Evolutionary conservation across 2,797 vertebrate genomes (phyloP).

Genomic region (Cyprinella venusta): DNA sequence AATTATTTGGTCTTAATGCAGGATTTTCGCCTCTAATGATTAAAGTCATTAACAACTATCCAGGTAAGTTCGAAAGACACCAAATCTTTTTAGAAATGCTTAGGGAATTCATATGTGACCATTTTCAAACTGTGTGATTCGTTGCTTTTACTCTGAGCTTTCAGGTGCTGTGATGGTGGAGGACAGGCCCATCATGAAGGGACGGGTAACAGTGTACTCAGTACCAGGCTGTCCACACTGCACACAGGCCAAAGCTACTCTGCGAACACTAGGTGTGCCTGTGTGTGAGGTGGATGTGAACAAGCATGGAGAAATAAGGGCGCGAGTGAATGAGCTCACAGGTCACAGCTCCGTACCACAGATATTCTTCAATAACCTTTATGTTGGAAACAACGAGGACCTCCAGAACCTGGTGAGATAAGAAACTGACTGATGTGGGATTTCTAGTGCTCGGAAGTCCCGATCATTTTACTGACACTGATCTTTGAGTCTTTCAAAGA

Average conservation of each 20-base stretch:
- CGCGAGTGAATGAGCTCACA: slow-evolving; percentile 71
- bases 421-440: background rate
- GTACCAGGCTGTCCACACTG: slow-evolving; percentile 79
- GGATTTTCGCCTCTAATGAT: background rate
- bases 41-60: background rate
- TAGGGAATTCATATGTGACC: background rate
- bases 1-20: background rate
- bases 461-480: too few relatives aligned
- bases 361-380: slow-evolving; percentile 80
- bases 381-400: slow-evolving; percentile 76
- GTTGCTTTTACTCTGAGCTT: background rate
- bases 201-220: slow-evolving; percentile 78
- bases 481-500: too few relatives aligned
- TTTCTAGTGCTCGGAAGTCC: background rate
- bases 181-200: slow-evolving; percentile 57
- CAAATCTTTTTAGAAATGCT: background rate
- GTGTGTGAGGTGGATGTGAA: slow-evolving; percentile 75
- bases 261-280: slow-evolving; percentile 69
- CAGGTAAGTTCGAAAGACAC: background rate
- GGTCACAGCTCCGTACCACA: slow-evolving; percentile 77
- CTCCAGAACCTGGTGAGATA: slow-evolving; percentile 75
- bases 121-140: background rate
- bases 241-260: slow-evolving; percentile 73
- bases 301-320: slow-evolving; percentile 69
- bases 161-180: slow-evolving; percentile 72